Base-by-base conservation (phyloP, 2,113 vertebrate species). In the Fukomys damarensis region DNA sequence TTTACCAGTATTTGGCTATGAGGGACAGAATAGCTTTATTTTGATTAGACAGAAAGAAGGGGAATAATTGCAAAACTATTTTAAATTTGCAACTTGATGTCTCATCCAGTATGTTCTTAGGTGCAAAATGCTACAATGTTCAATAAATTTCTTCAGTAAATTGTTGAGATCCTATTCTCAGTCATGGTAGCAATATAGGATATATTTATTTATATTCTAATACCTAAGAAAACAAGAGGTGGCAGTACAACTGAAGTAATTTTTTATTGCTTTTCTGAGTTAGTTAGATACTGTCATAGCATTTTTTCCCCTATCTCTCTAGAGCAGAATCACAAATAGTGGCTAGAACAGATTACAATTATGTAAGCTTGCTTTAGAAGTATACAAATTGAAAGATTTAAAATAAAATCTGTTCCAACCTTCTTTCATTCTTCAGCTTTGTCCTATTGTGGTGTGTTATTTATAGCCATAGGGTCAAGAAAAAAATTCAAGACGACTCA, bases 201-300 rank as follows among this genome's bases (percentile, higher is more conserved):
- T 32, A 92, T 86, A 87, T 89, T 65, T 82, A 84, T 94, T 68
- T 87, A 77, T 56, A 14, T 87, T 92, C 63, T 93, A 84, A 94
- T 90, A 72, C 4, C 52, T 92, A 58, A 94, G 70, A 72, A 46
- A 52, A 90, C 93, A 68, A 83, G 38, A 81, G 43, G 10, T 38
- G 56, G 58, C 35, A 65, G 32, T 63, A 3, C 77, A 92, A 95
- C 4, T 70, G 19, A 52, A 3, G 32, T 66, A 85, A 83, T 77
- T 61, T 97, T 93, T 93, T 56, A 24, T 89, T 98, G 65, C 43
- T 96, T 87, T 35, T 96, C 86, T 92, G 93, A 79, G 49, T 66
- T 90, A 79, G 49, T 66, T 90, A 88, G 94, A 85, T 86, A 93
- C 76, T 61, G n/a, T 49, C 43, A n/a, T 76, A 26, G 38, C 66